Base-by-base conservation (phyloP, 92 coral and sea anemone species). In the Micromussa lordhowensis region DNA sequence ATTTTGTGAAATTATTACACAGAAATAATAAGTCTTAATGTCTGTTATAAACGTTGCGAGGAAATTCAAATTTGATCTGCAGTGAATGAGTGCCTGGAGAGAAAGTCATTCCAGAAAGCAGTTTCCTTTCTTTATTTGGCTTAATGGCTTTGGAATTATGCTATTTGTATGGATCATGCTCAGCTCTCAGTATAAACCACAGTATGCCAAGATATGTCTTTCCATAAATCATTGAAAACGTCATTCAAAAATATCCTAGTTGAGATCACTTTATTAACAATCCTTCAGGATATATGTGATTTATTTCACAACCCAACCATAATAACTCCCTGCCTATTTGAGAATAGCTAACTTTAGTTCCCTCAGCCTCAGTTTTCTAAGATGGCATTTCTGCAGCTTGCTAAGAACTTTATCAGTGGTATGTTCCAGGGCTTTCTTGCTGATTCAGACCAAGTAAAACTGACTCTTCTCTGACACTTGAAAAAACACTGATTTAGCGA, bases 191-290 rank as follows among this genome's bases (percentile, higher is more conserved):
- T 22, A 29, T 31, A 71, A 17, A 32, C 48, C 77, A 29, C 77
- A 36, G 78, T 34, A 16, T 21, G 78, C 49, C 16, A 29, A 38
- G 49, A 21, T 53, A 35, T 22, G 19, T 21, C 11, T 14, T 21
- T 19, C 49, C n/a, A 21, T 73, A 73, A 53, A 26, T 49, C 66
- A 78, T 54, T 31, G 51, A 79, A 79, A 79, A 57, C 8, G 83
- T 21, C 44, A 28, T 51, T 29, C 51, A 79, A 4, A 34, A 40
- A 36, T 40, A 3, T 22, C 22, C 38, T 21, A 15, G 12, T 40
- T 40, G 24, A 44, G 83, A 13, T 11, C 51, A 29, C 15, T 69
- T 51, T 71, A 83, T 30, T n/a, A 71, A 31, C 68, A 16, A 70
- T 40, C 44, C 40, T 28, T 70, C 54, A 26, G 78, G 78, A 11